Conservation (phyloP, 2,113 vertebrate genomes). For the Rhinolophus ferrumequinum region DNA sequence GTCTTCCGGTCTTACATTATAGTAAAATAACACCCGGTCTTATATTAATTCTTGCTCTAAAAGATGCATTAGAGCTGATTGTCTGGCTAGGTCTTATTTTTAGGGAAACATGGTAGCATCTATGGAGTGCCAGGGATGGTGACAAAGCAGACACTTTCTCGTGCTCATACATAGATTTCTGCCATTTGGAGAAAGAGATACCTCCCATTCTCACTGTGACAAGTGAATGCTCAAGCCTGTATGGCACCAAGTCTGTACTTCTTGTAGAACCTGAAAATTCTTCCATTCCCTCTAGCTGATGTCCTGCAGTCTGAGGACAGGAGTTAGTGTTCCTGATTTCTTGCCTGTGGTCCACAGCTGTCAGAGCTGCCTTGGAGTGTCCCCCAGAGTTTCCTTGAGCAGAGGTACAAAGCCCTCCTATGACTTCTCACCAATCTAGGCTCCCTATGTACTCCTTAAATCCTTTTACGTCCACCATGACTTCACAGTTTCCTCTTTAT, state of each 20-base stretch:
- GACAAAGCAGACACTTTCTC: not conserved
- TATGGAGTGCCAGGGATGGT: not conserved
- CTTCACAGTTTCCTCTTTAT: not conserved
- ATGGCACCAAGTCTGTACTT: not conserved
- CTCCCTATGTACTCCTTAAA: not conserved
- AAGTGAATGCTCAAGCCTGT: not conserved
- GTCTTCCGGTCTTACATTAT: too few relatives aligned
- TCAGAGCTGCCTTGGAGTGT: not conserved
- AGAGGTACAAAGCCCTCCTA: not conserved
- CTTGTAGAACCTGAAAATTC: not conserved
- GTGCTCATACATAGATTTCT: not conserved
- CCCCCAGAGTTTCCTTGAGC: not conserved
- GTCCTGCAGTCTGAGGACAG: not conserved
- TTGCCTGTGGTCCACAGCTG: not conserved
- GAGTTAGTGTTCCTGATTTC: not conserved
- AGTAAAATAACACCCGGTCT: too few relatives aligned
- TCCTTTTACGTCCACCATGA: not conserved
- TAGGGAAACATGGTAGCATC: too few relatives aligned
- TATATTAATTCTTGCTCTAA: too few relatives aligned
- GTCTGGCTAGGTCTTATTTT: too few relatives aligned
- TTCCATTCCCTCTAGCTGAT: not conserved
- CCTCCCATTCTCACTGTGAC: not conserved
- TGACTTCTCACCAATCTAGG: not conserved
- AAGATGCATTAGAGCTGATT: too few relatives aligned
- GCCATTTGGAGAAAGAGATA: not conserved